A percentile compares a stretch with the other conserved stretches of the same genome.
phyloP scores from a whole-genome alignment of 2,797 vertebrate genomes.

The Epinephelus malabaricus region DNA sequence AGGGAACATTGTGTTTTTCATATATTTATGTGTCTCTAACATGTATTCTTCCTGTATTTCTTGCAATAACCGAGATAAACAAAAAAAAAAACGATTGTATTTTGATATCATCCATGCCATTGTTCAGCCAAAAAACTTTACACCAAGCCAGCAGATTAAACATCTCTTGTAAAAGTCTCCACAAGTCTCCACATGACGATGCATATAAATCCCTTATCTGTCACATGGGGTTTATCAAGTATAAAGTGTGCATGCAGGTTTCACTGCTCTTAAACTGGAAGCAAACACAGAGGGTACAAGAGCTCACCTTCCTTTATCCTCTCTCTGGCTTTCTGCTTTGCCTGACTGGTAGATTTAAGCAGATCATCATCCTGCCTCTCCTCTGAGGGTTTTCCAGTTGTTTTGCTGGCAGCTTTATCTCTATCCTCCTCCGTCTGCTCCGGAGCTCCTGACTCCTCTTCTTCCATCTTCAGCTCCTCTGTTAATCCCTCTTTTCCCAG shows the following conservation, averaged over 20 bases:
- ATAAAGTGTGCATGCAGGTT: not conserved
- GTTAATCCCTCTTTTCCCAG: conserved; percentile 61
- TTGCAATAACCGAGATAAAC: not conserved
- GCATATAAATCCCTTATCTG: too few relatives aligned
- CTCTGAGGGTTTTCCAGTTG: conserved; percentile 84
- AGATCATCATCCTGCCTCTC: conserved; percentile 87
- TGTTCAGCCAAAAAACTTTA: too few relatives aligned
- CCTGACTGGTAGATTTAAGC: conserved; percentile 82
- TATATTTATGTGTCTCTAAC: not conserved
- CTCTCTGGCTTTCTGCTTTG: conserved; percentile 89
- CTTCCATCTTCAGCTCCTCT: conserved; percentile 78
- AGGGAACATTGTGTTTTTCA: not conserved
- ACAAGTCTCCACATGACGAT: not conserved
- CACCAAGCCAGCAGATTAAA: too few relatives aligned
- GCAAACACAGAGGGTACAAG: not conserved
- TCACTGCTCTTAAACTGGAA: not conserved
- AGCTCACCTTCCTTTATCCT: conserved; percentile 92
- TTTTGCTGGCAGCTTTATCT: conserved; percentile 85
- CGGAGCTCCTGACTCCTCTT: conserved; percentile 80
- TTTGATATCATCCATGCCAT: not conserved
- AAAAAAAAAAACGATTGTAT: not conserved
- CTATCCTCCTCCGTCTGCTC: conserved; percentile 81
- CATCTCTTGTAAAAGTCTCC: not conserved
- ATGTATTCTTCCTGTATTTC: not conserved
- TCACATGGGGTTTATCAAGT: not conserved